These are phyloP conservation scores for Therioaphis trifolii DNA, from an alignment of 2,888 invertebrate genomes.

Conservation along the genomic window DNA sequence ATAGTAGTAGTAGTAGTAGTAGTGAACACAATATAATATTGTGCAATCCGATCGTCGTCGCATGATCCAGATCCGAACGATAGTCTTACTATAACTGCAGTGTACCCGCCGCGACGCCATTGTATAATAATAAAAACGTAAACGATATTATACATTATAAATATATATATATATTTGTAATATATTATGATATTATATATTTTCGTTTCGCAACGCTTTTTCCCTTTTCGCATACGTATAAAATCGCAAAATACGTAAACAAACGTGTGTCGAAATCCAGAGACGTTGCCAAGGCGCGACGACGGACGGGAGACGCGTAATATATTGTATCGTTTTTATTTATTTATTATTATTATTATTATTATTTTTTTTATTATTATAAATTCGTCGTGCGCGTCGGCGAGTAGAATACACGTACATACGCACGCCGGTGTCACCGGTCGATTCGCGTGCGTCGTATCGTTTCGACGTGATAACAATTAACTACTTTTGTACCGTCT, in stretches of 20 bases:
- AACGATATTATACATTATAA: conserved; percentile 17
- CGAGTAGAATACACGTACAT: not conserved
- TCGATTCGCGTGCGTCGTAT: not conserved
- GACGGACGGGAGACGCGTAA: not conserved
- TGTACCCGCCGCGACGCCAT: not conserved
- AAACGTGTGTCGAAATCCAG: conserved; percentile 14
- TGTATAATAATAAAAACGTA: conserved; percentile 23
- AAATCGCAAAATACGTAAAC: conserved; percentile 1
- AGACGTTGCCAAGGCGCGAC: conserved; percentile 7
- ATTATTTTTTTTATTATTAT: too few species aligned
- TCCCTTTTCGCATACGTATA: not conserved
- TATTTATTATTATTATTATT: too few species aligned
- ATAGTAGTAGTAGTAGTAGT: too few species aligned
- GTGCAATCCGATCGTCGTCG: conserved; percentile 46
- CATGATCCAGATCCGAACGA: conserved; percentile 34
- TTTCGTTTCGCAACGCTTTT: conserved; percentile 23
- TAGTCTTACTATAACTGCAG: conserved; percentile 22
- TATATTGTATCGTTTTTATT: conserved; percentile 26
- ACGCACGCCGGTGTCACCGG: not conserved
- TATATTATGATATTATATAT: conserved; percentile 4
- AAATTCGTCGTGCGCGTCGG: not conserved
- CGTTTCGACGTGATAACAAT: not conserved
- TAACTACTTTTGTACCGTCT: not conserved
- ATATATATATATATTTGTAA: too few species aligned
- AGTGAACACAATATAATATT: conserved; percentile 36